Percentiles rank a stretch among this genome's conserved stretches.
These are phyloP conservation scores for Charina bottae DNA, from an alignment of 2,113 vertebrate species.

Conservation along the genomic window DNA sequence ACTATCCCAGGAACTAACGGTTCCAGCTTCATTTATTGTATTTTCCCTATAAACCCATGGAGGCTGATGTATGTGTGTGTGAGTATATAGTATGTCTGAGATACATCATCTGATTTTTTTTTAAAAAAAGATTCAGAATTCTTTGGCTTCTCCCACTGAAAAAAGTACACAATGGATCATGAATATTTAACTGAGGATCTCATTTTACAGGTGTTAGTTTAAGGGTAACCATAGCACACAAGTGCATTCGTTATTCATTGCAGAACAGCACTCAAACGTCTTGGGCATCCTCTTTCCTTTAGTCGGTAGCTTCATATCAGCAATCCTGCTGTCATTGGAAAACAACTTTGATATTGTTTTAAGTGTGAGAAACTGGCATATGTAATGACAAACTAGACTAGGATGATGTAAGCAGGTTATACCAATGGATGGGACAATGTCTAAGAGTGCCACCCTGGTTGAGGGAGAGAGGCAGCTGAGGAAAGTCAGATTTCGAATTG, in stretches of 20 bases:
- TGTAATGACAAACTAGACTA: constrained; percentile 39
- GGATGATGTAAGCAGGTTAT: constrained; percentile 79
- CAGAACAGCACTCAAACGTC: constrained; percentile 70
- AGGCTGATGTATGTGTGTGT: neutral
- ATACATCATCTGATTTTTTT: neutral
- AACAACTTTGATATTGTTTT: constrained; percentile 55
- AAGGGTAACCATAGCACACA: constrained; percentile 90
- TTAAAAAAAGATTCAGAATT: constrained; percentile 26
- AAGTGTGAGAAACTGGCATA: constrained; percentile 66
- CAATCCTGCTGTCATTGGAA: constrained; percentile 67
- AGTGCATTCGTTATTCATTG: constrained; percentile 89
- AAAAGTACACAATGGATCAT: constrained; percentile 71
- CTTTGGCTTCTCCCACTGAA: constrained; percentile 26
- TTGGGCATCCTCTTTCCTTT: constrained; percentile 74
- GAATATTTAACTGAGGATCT: constrained; percentile 87
- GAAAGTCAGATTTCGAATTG: constrained; percentile 93
- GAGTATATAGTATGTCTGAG: neutral
- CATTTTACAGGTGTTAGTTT: constrained; percentile 88
- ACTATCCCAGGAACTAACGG: too few relatives aligned
- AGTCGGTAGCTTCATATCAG: constrained; percentile 64
- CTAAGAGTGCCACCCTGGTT: constrained; percentile 67
- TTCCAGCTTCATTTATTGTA: neutral
- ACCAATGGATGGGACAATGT: constrained; percentile 74
- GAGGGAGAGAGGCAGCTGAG: constrained; percentile 78
- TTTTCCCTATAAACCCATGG: neutral